Evolutionary conservation across 35 echinoderm and acorn worm species (phyloP).

Genomic region (Apostichopus parvimensis): DNA sequence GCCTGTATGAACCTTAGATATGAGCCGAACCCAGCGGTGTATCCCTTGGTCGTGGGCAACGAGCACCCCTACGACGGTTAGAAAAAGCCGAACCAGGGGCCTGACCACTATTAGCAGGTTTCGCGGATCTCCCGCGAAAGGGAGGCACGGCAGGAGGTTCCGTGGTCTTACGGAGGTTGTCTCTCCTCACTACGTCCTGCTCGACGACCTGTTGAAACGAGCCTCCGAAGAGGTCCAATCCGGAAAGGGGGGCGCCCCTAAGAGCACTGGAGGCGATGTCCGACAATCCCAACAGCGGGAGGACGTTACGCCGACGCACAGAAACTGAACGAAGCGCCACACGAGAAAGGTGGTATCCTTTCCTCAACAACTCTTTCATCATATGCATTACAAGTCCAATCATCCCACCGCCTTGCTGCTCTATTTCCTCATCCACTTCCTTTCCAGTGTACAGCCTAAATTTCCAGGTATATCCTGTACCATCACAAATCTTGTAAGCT

Average conservation of each 20-base stretch:
- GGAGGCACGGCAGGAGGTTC: no score
- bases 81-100: no score
- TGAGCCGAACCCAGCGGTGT: no score
- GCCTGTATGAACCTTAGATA: no score
- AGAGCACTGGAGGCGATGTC: neutral
- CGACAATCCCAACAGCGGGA: neutral
- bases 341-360: neutral
- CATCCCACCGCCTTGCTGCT: constrained; percentile 2
- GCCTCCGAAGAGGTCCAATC: neutral
- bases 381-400: constrained; percentile 24
- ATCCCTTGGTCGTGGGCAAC: no score
- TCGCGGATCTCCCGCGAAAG: no score
- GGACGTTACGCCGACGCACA: neutral
- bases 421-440: neutral
- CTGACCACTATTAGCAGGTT: no score
- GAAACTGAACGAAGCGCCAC: neutral
- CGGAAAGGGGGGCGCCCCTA: neutral
- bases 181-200: neutral
- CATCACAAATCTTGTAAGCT: constrained; percentile 29
- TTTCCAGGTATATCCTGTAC: constrained; percentile 25
- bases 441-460: constrained; percentile 42
- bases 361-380: neutral
- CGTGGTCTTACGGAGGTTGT: no score
- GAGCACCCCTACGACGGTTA: no score
- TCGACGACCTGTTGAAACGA: neutral